phyloP scores from a whole-genome alignment of 1,140 invertebrate species.

The Philaenus spumarius region DNA sequence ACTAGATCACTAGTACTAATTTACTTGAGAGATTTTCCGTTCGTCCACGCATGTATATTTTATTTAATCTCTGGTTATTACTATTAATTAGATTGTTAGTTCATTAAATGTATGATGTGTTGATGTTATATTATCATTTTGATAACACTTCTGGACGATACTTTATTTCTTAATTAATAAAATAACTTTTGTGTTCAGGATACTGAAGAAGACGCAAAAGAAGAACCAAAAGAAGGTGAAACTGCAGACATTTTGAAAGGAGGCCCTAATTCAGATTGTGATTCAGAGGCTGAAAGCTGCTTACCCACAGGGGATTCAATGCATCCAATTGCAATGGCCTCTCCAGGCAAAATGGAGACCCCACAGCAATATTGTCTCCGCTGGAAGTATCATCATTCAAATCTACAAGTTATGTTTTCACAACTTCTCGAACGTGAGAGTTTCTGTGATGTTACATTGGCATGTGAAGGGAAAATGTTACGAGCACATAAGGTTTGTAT shows the following conservation, averaged over 20 bases:
- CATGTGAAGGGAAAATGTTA: slow-evolving; percentile 80
- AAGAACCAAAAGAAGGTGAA: background rate
- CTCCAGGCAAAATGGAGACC: slow-evolving; percentile 18
- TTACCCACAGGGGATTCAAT: background rate
- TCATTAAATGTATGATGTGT: too few relatives aligned
- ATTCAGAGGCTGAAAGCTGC: background rate
- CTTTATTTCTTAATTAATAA: too few relatives aligned
- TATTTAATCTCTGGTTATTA: too few relatives aligned
- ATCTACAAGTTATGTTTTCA: slow-evolving; percentile 79
- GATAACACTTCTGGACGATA: too few relatives aligned
- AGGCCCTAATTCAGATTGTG: background rate
- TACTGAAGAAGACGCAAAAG: background rate
- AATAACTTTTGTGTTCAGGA: background rate
- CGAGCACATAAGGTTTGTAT: slow-evolving; percentile 75
- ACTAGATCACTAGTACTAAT: too few relatives aligned
- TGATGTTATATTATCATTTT: too few relatives aligned
- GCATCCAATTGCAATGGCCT: slow-evolving; percentile 14
- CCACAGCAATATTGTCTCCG: slow-evolving; percentile 78
- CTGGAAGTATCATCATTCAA: slow-evolving; percentile 88
- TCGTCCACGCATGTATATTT: too few relatives aligned
- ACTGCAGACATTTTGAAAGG: background rate
- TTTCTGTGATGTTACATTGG: slow-evolving; percentile 86
- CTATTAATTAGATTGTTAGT: too few relatives aligned
- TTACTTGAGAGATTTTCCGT: too few relatives aligned
- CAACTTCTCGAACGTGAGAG: slow-evolving; percentile 77